Percentiles rank a stretch among this genome's conserved stretches.
Conservation (phyloP, 2,888 invertebrate species). For the Chymomyza fuscimana region DNA sequence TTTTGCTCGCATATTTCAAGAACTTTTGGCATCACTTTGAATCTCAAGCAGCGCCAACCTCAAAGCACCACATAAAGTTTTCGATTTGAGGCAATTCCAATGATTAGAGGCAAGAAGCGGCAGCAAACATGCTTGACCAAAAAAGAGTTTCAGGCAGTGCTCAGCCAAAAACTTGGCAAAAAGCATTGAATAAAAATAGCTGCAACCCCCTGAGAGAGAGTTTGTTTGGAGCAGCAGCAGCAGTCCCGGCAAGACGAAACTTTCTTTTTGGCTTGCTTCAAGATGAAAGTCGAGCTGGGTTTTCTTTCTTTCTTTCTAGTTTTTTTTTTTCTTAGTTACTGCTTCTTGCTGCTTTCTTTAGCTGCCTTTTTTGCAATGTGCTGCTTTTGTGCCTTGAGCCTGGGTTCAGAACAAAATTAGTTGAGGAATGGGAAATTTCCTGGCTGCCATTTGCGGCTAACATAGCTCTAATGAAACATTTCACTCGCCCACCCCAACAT, state of each 20-base stretch:
- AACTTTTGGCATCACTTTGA: slow-evolving; percentile 41
- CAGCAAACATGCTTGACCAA: slow-evolving; percentile 41
- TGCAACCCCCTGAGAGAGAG: slow-evolving; percentile 3
- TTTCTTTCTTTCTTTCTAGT: slow-evolving; percentile 14
- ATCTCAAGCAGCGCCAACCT: slow-evolving; percentile 26
- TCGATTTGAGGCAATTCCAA: slow-evolving; percentile 68
- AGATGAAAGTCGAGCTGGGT: slow-evolving; percentile 25
- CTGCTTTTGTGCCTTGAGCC: slow-evolving; percentile 42
- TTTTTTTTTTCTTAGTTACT: slow-evolving; percentile 18
- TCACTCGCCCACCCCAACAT: slow-evolving; percentile 28
- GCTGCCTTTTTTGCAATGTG: slow-evolving; percentile 28
- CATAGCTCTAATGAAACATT: slow-evolving; percentile 72
- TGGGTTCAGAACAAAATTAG: slow-evolving; percentile 48
- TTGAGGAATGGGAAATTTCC: slow-evolving; percentile 29
- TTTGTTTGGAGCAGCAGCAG: background rate
- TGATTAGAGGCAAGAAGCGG: slow-evolving; percentile 55
- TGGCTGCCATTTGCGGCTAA: slow-evolving; percentile 55
- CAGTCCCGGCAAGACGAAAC: slow-evolving; percentile 36
- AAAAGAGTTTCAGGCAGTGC: slow-evolving; percentile 33
- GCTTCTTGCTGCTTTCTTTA: slow-evolving; percentile 26
- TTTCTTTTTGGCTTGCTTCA: slow-evolving; percentile 24
- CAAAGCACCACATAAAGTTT: slow-evolving; percentile 65
- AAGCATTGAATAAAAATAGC: slow-evolving; percentile 9
- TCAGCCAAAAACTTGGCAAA: slow-evolving; percentile 51
- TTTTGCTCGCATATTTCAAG: slow-evolving; percentile 21